These are phyloP conservation scores for Ridgeia piscesae DNA, from an alignment of 1,140 invertebrate genomes.

Conservation along the genomic window DNA sequence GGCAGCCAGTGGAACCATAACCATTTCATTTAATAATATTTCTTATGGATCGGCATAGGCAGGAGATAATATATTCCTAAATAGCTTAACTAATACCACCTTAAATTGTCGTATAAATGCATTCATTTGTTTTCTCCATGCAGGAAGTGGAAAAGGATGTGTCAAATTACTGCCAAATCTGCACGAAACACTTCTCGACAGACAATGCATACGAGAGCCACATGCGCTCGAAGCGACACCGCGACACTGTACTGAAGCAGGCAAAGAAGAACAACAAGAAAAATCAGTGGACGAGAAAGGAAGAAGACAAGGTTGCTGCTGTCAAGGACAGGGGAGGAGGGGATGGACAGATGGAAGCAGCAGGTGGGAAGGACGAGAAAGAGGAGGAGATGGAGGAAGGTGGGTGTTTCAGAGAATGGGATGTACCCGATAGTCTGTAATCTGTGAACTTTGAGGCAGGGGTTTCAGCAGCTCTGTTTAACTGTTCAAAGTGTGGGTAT, in stretches of 20 bases:
- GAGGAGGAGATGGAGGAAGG: neutral
- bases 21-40: neutral
- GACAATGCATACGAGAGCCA: constrained; percentile 89
- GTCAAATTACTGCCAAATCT: constrained; percentile 70
- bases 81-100: neutral
- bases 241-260: constrained; percentile 52
- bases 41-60: neutral
- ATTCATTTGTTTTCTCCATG: neutral
- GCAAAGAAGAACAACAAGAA: constrained; percentile 32
- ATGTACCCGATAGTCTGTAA: neutral
- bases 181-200: constrained; percentile 81
- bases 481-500: too few relatives aligned
- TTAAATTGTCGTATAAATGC: neutral
- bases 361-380: constrained; percentile 21
- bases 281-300: constrained; percentile 19
- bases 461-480: too few relatives aligned
- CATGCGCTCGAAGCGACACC: constrained; percentile 90
- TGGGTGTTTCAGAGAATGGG: neutral
- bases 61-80: neutral
- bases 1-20: neutral
- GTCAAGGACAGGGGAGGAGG: constrained; percentile 27
- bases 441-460: too few relatives aligned
- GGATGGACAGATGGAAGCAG: constrained; percentile 31
- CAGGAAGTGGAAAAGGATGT: constrained; percentile 17
- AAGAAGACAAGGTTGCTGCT: constrained; percentile 29